Evolutionary conservation across 2,888 invertebrate genomes (phyloP).

Genomic region (Palloptera scutellata): DNA sequence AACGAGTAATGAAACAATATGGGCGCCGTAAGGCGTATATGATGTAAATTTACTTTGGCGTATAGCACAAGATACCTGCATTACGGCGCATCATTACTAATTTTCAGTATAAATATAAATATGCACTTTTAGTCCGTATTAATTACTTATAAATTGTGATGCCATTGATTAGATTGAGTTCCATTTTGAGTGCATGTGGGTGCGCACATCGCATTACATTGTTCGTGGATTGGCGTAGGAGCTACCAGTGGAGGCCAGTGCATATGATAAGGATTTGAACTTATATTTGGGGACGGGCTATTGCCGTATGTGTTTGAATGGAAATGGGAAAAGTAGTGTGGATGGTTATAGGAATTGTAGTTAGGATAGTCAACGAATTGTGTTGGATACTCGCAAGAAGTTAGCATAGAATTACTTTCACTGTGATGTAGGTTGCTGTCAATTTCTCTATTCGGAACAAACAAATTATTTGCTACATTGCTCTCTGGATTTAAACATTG

Average conservation of each 20-base stretch:
- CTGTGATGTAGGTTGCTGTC: constrained; percentile 39
- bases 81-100: too few species aligned
- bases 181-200: constrained; percentile 31
- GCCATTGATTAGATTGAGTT: constrained; percentile 35
- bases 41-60: too few species aligned
- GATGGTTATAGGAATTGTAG: constrained; percentile 54
- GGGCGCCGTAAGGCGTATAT: too few species aligned
- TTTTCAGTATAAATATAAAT: neutral
- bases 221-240: constrained; percentile 25
- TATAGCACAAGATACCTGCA: too few species aligned
- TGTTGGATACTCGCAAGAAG: constrained; percentile 46
- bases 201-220: constrained; percentile 29
- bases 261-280: constrained; percentile 42
- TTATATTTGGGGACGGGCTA: constrained; percentile 46
- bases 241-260: constrained; percentile 29
- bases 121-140: neutral
- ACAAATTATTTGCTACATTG: constrained; percentile 43
- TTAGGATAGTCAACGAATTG: constrained; percentile 54
- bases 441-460: constrained; percentile 47
- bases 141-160: constrained; percentile 28
- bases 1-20: too few species aligned
- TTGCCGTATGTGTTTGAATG: constrained; percentile 47
- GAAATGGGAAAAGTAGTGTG: constrained; percentile 55
- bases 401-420: constrained; percentile 50
- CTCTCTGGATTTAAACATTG: constrained; percentile 39